phyloP scores from a whole-genome alignment of 1,140 invertebrate genomes.

The Drosophila orosa region DNA sequence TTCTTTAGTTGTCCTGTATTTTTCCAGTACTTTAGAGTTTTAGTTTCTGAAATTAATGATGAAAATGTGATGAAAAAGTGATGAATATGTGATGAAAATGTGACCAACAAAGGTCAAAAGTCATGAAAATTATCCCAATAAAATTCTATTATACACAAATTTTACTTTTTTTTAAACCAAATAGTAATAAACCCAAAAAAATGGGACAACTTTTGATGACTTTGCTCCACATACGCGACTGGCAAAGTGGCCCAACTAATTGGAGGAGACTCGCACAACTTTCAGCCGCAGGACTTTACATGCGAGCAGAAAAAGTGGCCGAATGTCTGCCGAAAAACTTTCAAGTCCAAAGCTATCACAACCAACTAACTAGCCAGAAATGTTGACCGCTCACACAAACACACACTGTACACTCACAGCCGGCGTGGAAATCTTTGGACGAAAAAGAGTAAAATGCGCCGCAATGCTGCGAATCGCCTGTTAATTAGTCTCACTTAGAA shows the following conservation, averaged over 20 bases:
- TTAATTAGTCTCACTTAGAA: constrained; percentile 84
- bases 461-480: constrained; percentile 80
- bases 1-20: too few relatives aligned
- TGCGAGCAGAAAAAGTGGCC: constrained; percentile 8
- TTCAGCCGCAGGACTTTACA: constrained; percentile 19
- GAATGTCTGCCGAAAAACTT: constrained; percentile 35
- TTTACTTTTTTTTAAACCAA: not conserved
- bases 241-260: constrained; percentile 22
- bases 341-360: constrained; percentile 51
- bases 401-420: not conserved
- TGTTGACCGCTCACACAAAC: constrained; percentile 57
- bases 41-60: too few relatives aligned
- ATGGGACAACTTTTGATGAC: not conserved
- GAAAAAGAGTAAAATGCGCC: constrained; percentile 58
- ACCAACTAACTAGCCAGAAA: constrained; percentile 69
- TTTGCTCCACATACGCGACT: constrained; percentile 6
- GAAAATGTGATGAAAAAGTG: too few relatives aligned
- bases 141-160: not conserved
- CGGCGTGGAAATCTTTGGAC: constrained; percentile 16
- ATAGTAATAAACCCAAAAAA: constrained; percentile 6
- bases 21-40: too few relatives aligned
- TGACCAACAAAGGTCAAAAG: too few relatives aligned
- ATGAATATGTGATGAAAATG: too few relatives aligned
- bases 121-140: too few relatives aligned
- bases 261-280: constrained; percentile 26